These are phyloP conservation scores for Poecilia velifera DNA, from an alignment of 2,797 vertebrate genomes.

Conservation along the genomic window DNA sequence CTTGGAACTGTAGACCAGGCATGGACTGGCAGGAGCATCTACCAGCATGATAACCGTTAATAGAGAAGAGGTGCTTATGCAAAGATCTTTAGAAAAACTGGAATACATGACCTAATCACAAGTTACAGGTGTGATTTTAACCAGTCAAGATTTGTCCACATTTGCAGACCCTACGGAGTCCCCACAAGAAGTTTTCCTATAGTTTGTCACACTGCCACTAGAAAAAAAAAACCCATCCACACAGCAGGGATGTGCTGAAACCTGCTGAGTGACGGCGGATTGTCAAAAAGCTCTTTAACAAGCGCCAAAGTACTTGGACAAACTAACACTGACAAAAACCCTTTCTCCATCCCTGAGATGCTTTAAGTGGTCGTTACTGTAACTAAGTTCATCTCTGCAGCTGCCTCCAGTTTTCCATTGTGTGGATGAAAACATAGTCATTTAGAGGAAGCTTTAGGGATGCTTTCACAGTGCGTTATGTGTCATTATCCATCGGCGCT, in stretches of 20 bases:
- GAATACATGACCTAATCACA: not conserved
- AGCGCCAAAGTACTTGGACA: not conserved
- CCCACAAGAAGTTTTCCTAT: not conserved
- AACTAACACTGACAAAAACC: not conserved
- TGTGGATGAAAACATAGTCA: not conserved
- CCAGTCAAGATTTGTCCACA: too few relatives aligned
- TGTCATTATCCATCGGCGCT: not conserved
- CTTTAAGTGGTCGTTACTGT: constrained; percentile 1
- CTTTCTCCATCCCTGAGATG: not conserved
- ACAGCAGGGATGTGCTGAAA: too few relatives aligned
- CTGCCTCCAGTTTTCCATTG: not conserved
- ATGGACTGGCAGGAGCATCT: not conserved
- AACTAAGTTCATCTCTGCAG: not conserved
- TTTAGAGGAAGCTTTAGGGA: constrained; percentile 1
- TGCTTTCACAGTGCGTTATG: not conserved
- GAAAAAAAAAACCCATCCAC: not conserved
- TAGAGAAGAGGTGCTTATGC: not conserved
- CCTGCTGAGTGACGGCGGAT: too few relatives aligned
- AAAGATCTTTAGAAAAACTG: not conserved
- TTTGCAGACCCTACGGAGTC: too few relatives aligned
- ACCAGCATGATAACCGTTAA: not conserved
- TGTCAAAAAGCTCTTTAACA: not conserved
- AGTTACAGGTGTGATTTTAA: not conserved
- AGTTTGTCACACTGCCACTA: not conserved
- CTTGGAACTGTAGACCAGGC: not conserved